phyloP scores from a whole-genome alignment of 2,888 invertebrate genomes.

The Plagodis dolabraria region DNA sequence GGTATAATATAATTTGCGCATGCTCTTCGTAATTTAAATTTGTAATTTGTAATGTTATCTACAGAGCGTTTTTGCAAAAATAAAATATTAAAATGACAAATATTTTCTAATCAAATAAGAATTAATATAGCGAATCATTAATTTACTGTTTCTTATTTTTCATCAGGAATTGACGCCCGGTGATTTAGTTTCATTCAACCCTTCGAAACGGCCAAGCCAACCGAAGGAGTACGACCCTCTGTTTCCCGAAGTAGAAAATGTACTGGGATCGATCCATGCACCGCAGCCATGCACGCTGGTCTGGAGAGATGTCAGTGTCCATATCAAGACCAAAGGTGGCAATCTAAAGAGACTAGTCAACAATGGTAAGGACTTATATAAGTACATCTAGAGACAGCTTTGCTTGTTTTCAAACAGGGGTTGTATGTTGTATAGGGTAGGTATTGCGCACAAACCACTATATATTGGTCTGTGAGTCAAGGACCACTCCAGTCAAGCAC shows the following conservation, averaged over 20 bases:
- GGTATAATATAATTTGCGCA: no score
- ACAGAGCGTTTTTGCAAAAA: no score
- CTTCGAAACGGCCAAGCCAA: slow-evolving; percentile 34
- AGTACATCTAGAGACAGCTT: background rate
- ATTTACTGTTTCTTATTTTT: background rate
- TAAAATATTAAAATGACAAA: no score
- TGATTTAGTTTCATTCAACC: slow-evolving; percentile 48
- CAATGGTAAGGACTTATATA: slow-evolving; percentile 84
- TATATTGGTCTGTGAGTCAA: no score
- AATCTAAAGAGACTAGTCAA: slow-evolving; percentile 90
- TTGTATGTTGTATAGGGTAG: background rate
- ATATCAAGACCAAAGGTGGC: slow-evolving; percentile 79
- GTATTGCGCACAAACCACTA: no score
- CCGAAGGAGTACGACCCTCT: slow-evolving; percentile 55
- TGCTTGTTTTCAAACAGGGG: background rate
- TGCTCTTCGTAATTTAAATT: no score
- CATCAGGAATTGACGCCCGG: slow-evolving; percentile 53
- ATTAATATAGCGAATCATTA: no score
- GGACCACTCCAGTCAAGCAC: no score
- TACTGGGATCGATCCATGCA: slow-evolving; percentile 83
- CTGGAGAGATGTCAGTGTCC: slow-evolving; percentile 92
- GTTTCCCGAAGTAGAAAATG: slow-evolving; percentile 71
- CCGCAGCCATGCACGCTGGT: slow-evolving; percentile 89
- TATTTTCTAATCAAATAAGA: no score
- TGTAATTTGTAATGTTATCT: no score